Conservation (phyloP, 2,113 vertebrate species). For the Prunella himalayana region DNA sequence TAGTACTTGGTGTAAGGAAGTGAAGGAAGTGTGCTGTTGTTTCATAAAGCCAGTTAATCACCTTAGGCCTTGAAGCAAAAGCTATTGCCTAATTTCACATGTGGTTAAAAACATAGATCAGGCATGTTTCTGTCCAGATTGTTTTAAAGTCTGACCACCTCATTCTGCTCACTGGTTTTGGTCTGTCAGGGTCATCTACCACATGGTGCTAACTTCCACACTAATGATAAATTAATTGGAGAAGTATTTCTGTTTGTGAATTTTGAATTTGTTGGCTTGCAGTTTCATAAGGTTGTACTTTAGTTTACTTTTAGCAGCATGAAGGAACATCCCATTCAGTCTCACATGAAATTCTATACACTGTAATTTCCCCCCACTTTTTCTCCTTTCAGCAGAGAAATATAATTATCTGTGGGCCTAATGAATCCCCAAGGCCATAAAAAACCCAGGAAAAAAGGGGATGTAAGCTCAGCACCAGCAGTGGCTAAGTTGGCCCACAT, state of each 20-base stretch:
- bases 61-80: background rate
- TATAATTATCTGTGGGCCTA: background rate
- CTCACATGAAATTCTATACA: fast-evolving
- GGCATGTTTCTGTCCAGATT: background rate
- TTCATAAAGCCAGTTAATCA: background rate
- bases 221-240: background rate
- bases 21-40: background rate
- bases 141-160: background rate
- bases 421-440: background rate
- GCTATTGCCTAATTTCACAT: fast-evolving
- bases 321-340: background rate
- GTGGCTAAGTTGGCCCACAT: background rate
- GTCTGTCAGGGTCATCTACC: background rate
- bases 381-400: background rate
- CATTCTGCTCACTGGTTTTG: background rate
- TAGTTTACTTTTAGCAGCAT: background rate
- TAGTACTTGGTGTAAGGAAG: background rate
- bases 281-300: background rate
- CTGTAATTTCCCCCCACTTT: background rate
- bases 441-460: background rate
- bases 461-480: background rate
- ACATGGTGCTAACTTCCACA: background rate
- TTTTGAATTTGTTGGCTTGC: background rate
- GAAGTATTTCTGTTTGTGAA: background rate
- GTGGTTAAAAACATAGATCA: background rate